Conservation (phyloP, 2,797 vertebrate species). For the Myotis findleyi region DNA sequence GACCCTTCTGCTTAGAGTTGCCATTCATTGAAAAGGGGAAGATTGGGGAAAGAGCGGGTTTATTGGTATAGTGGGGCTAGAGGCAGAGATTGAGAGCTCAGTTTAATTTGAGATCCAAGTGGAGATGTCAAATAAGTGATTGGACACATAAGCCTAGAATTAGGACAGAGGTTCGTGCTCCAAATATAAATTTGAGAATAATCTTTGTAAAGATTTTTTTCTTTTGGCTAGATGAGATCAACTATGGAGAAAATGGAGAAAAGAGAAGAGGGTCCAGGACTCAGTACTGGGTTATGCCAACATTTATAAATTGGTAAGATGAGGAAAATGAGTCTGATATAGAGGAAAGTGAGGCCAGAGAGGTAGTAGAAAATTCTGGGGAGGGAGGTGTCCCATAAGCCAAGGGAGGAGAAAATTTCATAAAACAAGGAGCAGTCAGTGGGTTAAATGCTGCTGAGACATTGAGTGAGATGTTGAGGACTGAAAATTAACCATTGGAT, state of each 20-base stretch:
- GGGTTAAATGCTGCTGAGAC: not conserved
- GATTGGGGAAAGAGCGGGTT: not conserved
- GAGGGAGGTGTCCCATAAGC: not conserved
- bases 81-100: not conserved
- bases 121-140: not conserved
- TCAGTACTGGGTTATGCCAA: too few relatives aligned
- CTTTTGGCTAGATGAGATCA: not conserved
- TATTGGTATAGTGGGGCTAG: not conserved
- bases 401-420: not conserved
- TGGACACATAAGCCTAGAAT: not conserved
- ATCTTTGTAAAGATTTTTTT: not conserved
- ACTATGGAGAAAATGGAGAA: not conserved
- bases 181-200: not conserved
- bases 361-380: not conserved
- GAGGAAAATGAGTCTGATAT: not conserved
- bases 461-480: not conserved
- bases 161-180: not conserved
- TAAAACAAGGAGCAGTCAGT: not conserved
- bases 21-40: not conserved
- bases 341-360: not conserved
- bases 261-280: not conserved
- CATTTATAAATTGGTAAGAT: not conserved
- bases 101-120: not conserved
- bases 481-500: not conserved
- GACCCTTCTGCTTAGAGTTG: not conserved